These are phyloP conservation scores for Lagocephalus sceleratus DNA, from an alignment of 2,797 vertebrate genomes.

Conservation along the genomic window DNA sequence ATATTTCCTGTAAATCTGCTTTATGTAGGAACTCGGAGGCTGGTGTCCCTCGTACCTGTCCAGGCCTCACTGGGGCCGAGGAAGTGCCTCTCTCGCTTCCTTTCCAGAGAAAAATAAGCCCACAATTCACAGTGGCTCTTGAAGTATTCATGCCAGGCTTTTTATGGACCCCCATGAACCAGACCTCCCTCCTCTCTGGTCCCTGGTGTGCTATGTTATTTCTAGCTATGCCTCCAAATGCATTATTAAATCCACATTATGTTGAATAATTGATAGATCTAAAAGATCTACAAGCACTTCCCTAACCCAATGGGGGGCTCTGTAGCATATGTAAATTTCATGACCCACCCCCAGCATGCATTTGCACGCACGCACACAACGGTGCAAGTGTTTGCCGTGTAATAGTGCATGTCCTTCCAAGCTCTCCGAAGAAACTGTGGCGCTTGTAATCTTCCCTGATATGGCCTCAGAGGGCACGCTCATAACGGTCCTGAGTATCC, in stretches of 20 bases:
- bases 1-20: slow-evolving; percentile 16
- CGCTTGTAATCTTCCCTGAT: slow-evolving; percentile 53
- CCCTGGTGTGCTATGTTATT: slow-evolving; percentile 71
- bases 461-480: slow-evolving; percentile 47
- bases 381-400: slow-evolving; percentile 32
- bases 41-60: slow-evolving; percentile 19
- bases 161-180: slow-evolving; percentile 63
- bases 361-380: slow-evolving; percentile 4
- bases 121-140: slow-evolving; percentile 53
- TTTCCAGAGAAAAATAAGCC: slow-evolving; percentile 66
- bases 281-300: slow-evolving; percentile 75
- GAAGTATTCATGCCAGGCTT: slow-evolving; percentile 68
- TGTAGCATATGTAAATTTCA: slow-evolving; percentile 71
- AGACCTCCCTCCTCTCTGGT: slow-evolving; percentile 52
- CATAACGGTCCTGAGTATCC: slow-evolving; percentile 9
- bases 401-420: slow-evolving; percentile 21
- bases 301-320: slow-evolving; percentile 45
- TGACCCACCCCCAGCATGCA: slow-evolving; percentile 31
- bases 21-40: slow-evolving; percentile 24
- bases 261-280: slow-evolving; percentile 75
- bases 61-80: slow-evolving; percentile 26
- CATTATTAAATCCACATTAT: slow-evolving; percentile 78
- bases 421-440: slow-evolving; percentile 44
- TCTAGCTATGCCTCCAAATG: slow-evolving; percentile 68
- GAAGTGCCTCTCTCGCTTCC: slow-evolving; percentile 61